These are phyloP conservation scores for Alentia gelatinosa DNA, from an alignment of 2,888 invertebrate genomes.

Conservation along the genomic window DNA sequence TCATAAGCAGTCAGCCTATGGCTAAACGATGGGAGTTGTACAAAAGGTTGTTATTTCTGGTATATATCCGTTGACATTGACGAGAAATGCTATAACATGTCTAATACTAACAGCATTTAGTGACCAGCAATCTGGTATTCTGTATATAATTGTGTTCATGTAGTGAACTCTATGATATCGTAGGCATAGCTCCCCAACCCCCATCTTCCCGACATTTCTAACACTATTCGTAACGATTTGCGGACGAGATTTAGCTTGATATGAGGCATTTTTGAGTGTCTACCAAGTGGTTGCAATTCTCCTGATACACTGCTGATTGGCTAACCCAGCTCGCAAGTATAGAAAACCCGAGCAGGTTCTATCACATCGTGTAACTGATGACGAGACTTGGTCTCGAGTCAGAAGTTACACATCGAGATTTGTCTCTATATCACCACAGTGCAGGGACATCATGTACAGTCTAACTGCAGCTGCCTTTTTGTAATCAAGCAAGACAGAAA, in stretches of 20 bases:
- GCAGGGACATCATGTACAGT: neutral
- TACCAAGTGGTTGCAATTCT: neutral
- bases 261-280: neutral
- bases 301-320: constrained; percentile 18
- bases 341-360: neutral
- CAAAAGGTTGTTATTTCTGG: too few relatives aligned
- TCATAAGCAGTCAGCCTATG: too few relatives aligned
- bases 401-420: neutral
- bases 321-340: neutral
- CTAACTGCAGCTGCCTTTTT: neutral
- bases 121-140: too few relatives aligned
- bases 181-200: neutral
- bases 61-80: too few relatives aligned
- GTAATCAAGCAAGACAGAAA: too few relatives aligned
- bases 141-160: neutral
- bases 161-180: neutral
- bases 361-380: neutral
- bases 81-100: too few relatives aligned
- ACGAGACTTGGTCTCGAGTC: neutral
- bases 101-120: too few relatives aligned
- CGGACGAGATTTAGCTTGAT: neutral
- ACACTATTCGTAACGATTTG: neutral
- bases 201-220: neutral
- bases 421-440: neutral
- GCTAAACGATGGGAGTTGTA: too few relatives aligned